Base-by-base conservation (phyloP, 2,888 invertebrate genomes). In the Leucania comma region DNA sequence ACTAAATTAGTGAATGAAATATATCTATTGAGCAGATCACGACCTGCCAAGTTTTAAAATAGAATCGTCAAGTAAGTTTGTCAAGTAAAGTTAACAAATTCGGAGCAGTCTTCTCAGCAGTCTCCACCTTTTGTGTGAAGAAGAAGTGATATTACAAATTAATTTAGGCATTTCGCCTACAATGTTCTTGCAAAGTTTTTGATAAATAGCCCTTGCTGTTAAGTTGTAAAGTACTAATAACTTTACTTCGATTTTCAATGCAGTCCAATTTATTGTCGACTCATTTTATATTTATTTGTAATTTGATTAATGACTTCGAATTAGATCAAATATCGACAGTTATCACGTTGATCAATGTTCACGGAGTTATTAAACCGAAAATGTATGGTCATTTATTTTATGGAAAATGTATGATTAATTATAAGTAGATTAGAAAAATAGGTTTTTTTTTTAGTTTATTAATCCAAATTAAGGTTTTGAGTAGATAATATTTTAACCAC, bases 91-190 rank as follows among this genome's bases (percentile, higher is more conserved):
- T 84, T 84, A 42, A 72, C 64, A 78, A 79, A 69, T 79, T 72
- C 58, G 61, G 68, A 78, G 73, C 54, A 68, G 68, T 64, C 69
- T 65, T 57, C n/a, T 56, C 26, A 29, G 58, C 4, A 83, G 81
- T 83, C 57, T 48, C 32, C 29, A 75, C 66, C 83, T 75, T 83
- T 83, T 78, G 72, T 72, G 46, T 63, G 26, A 50, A 51, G 50
- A 73, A 63, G 63, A 76, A 71, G 75, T 81, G 69, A 76, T 74
- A 70, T 83, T 66, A 80, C 67, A 78, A 83, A 84, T 83, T 81
- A 84, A 84, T 83, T 84, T 81, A 64, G 53, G 38, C 74, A 51
- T 62, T 61, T 71, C 59, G 57, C 56, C 66, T 69, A 72, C 81
- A 72, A 60, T 78, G 64, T 82, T 72, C 75, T 63, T 38, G 24